Base-by-base conservation (phyloP, 2,113 vertebrate species). In the Microtus oregoni region DNA sequence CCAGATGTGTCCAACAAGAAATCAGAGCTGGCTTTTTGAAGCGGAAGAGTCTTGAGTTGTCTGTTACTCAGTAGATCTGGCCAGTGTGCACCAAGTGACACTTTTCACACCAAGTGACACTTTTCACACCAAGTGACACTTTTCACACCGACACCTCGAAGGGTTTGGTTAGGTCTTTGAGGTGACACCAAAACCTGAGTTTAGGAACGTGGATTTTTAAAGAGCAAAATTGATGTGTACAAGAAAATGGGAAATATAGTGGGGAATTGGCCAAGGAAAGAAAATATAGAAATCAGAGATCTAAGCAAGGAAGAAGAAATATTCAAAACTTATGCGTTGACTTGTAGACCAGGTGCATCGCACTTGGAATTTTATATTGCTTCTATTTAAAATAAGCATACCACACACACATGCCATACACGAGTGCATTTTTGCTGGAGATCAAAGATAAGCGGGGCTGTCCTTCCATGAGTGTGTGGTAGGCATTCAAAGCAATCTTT, bases 401-500 rank as follows among this genome's bases (percentile, higher is more conserved):
- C 15, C 82, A 41, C 19, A 35, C 30, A 72, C 26, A 72, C 22
- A 47, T 28, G 8, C 67, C 32, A 12, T 26, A 19, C 76, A 24
- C n/a, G 17, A 83, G 30, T 83, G 70, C 68, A 3, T n/a, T 90
- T 93, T 94, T 92, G 79, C 52, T 95, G 91, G 35, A 70, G 76
- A 94, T 70, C 65, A 77, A 77, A 90, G 88, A 58, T 85, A 85
- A 81, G 17, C 68, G 86, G 30, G 47, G 7, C 52, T 61, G 82
- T 83, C 89, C 35, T 90, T 85, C 17, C 73, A 82, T 13, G 68
- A 55, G 52, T 3, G 38, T 85, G 15, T 30, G 79, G 47, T 47
- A 24, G 47, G 35, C 9, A 79, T 85, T 83, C 67, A 70, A 87
- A 93, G 76, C 35, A 61, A 78, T 63, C 7, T 94, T 88, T 82